Percentiles rank a stretch among this genome's conserved stretches.
phyloP scores from a whole-genome alignment of 2,113 vertebrate species.

The Hydropotes inermis region DNA sequence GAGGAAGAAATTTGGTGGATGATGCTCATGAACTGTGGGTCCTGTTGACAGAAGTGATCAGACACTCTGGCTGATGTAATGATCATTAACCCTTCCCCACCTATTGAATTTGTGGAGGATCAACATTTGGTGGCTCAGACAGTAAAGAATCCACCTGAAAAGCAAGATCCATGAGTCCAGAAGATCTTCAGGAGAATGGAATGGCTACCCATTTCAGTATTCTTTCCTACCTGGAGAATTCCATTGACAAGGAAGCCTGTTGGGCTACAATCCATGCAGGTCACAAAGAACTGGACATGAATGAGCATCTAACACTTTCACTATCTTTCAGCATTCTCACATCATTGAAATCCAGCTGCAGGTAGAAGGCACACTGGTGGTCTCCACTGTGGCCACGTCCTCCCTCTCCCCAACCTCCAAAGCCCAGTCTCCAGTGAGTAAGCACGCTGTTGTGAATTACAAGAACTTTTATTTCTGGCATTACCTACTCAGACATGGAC shows the following conservation, averaged over 20 bases:
- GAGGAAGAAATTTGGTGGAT: no score
- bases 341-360: background rate
- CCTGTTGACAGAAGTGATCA: background rate
- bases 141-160: background rate
- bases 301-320: background rate
- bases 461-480: constrained; percentile 41
- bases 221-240: background rate
- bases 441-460: background rate
- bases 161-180: background rate
- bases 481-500: background rate
- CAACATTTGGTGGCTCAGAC: background rate
- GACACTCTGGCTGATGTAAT: background rate
- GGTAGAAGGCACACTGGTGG: background rate
- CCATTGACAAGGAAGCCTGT: background rate
- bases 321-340: background rate
- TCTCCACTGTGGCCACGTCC: background rate
- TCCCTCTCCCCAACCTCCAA: background rate
- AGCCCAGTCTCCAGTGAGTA: background rate
- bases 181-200: background rate
- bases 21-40: background rate
- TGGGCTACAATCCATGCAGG: background rate
- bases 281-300: background rate
- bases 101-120: background rate
- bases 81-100: rapidly evolving
- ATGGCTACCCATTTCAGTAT: background rate